phyloP scores from a whole-genome alignment of 2,797 vertebrate genomes.

The Lacerta agilis region DNA sequence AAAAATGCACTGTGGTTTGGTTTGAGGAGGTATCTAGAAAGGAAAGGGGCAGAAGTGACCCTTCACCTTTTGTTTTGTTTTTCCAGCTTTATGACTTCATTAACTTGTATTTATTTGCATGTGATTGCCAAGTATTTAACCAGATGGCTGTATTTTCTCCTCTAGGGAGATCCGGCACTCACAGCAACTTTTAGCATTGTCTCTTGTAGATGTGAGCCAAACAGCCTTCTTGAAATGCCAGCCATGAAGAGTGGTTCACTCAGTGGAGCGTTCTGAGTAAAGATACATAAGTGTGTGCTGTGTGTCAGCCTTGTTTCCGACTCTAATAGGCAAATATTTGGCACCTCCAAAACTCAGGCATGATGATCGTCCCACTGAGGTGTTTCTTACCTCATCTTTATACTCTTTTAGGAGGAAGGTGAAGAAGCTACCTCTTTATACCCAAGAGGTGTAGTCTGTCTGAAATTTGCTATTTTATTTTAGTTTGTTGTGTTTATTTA shows the following conservation, averaged over 20 bases:
- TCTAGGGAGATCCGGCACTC: neutral
- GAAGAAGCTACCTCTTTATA: too few relatives aligned
- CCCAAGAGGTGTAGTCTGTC: too few relatives aligned
- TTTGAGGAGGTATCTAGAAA: neutral
- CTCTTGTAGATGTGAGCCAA: neutral
- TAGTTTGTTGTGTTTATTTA: too few relatives aligned
- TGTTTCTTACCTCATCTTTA: too few relatives aligned
- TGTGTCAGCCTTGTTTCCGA: neutral
- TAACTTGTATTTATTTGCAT: neutral
- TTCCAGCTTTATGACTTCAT: neutral
- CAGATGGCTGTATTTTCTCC: neutral
- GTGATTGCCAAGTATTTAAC: neutral
- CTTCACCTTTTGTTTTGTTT: neutral
- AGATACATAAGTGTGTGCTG: neutral
- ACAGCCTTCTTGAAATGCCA: neutral
- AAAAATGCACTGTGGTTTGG: neutral
- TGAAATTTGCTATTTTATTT: too few relatives aligned
- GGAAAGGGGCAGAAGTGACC: too few relatives aligned
- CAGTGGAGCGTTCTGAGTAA: neutral
- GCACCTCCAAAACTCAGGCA: neutral
- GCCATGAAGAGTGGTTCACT: neutral
- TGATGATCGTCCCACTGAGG: too few relatives aligned
- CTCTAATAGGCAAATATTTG: neutral
- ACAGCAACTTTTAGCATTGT: neutral
- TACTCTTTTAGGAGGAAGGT: too few relatives aligned